Conservation (phyloP, 53 echinoderm and acorn worm species). For the Actinopyga echinites region DNA sequence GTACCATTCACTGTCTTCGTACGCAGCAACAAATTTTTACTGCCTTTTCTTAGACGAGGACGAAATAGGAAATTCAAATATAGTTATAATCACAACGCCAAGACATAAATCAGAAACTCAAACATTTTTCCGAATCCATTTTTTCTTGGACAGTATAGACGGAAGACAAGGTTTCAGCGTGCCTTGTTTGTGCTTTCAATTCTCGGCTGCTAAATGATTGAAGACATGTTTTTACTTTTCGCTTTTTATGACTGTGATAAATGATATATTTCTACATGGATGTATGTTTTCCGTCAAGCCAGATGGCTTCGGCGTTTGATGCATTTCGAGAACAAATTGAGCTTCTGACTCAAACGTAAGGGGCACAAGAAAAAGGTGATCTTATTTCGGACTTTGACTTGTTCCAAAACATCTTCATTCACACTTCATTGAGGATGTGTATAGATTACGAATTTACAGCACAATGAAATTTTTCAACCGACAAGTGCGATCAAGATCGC, state of each 20-base stretch:
- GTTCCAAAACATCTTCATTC: neutral
- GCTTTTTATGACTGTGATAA: constrained; percentile 28
- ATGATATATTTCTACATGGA: constrained; percentile 26
- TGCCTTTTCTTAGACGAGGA: constrained; percentile 15
- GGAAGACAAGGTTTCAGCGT: no score
- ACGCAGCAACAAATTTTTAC: constrained; percentile 26
- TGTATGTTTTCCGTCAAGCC: constrained; percentile 30
- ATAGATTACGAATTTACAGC: constrained; percentile 1
- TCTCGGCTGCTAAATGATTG: constrained; percentile 13
- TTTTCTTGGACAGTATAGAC: neutral
- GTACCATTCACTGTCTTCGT: constrained; percentile 4
- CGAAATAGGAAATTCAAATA: constrained; percentile 33
- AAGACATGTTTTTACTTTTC: constrained; percentile 16
- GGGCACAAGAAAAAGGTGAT: neutral
- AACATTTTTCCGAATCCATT: constrained; percentile 34
- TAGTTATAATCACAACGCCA: constrained; percentile 26
- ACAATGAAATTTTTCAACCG: constrained; percentile 3
- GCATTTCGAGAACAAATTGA: constrained; percentile 2
- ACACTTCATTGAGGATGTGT: constrained; percentile 21
- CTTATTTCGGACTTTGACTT: neutral
- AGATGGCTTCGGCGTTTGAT: constrained; percentile 31
- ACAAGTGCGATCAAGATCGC: neutral
- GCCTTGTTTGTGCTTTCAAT: constrained; percentile 31
- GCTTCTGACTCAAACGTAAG: constrained; percentile 4
- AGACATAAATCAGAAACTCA: constrained; percentile 37